Conservation (phyloP, 2,888 invertebrate species). For the Doris montereyensis region DNA sequence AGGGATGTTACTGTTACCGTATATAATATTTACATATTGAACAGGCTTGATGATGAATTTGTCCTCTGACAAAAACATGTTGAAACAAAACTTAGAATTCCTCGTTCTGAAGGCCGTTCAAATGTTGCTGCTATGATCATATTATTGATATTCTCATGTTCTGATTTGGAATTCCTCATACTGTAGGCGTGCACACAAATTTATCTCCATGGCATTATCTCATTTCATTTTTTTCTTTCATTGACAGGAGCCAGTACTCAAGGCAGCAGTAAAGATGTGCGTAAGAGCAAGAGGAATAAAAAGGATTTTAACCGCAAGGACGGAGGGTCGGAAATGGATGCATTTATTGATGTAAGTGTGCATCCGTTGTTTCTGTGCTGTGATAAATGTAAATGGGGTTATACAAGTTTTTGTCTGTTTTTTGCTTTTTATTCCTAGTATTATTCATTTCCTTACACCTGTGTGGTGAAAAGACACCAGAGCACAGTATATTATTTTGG, state of each 20-base stretch:
- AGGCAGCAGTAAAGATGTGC: slow-evolving; percentile 32
- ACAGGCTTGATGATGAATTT: no score
- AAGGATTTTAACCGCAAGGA: slow-evolving; percentile 62
- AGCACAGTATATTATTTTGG: neutral
- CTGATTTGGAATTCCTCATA: no score
- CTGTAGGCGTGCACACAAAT: no score
- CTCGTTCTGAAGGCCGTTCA: no score
- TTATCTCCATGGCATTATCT: no score
- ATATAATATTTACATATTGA: no score
- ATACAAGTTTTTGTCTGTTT: neutral
- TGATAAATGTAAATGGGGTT: neutral
- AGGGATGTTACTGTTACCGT: no score
- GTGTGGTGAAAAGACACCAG: neutral
- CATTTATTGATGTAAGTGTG: slow-evolving; percentile 53
- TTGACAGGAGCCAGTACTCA: slow-evolving; percentile 30
- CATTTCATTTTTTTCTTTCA: no score
- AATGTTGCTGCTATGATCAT: no score
- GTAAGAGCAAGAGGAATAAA: slow-evolving; percentile 39
- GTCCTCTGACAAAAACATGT: no score
- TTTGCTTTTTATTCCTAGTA: neutral
- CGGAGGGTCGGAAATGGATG: slow-evolving; percentile 65
- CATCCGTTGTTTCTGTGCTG: slow-evolving; percentile 5
- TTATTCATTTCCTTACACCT: neutral
- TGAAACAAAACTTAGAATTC: no score
- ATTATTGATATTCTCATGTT: no score